These are phyloP conservation scores for Anoplius nigerrimus DNA, from an alignment of 2,888 invertebrate genomes.

Conservation along the genomic window DNA sequence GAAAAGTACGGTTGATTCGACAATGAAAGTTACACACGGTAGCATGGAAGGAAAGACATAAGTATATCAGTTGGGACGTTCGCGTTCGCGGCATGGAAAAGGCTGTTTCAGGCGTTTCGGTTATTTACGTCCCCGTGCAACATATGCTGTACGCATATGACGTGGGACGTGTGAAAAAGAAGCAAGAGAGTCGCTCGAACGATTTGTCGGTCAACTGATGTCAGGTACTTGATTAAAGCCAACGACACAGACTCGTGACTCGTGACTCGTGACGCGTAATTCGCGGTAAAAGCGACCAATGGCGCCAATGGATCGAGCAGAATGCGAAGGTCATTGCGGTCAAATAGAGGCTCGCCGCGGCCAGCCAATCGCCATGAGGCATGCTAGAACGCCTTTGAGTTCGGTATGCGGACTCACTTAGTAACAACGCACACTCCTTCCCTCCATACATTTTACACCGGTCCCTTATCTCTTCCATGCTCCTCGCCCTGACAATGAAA, in stretches of 20 bases:
- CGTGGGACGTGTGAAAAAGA: not conserved
- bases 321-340: slow-evolving; percentile 64
- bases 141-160: not conserved
- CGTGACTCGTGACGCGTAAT: slow-evolving; percentile 26
- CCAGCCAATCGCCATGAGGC: slow-evolving; percentile 53
- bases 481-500: not conserved
- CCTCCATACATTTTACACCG: slow-evolving; percentile 12
- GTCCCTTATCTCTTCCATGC: not conserved
- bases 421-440: slow-evolving; percentile 33
- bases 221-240: slow-evolving; percentile 6
- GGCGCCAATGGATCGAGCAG: slow-evolving; percentile 52
- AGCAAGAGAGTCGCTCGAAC: not conserved
- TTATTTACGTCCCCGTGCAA: not conserved
- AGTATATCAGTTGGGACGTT: too few species aligned
- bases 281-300: slow-evolving; percentile 26
- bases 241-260: not conserved
- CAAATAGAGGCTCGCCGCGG: slow-evolving; percentile 64
- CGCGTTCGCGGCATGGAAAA: too few species aligned
- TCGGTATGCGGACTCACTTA: slow-evolving; percentile 29
- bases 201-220: not conserved
- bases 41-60: too few species aligned
- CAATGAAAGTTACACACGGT: too few species aligned
- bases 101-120: too few species aligned
- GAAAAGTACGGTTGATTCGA: too few species aligned
- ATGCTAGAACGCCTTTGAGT: slow-evolving; percentile 39